Evolutionary conservation across 2,888 invertebrate species (phyloP).

Genomic region (Parnassius smintheus): DNA sequence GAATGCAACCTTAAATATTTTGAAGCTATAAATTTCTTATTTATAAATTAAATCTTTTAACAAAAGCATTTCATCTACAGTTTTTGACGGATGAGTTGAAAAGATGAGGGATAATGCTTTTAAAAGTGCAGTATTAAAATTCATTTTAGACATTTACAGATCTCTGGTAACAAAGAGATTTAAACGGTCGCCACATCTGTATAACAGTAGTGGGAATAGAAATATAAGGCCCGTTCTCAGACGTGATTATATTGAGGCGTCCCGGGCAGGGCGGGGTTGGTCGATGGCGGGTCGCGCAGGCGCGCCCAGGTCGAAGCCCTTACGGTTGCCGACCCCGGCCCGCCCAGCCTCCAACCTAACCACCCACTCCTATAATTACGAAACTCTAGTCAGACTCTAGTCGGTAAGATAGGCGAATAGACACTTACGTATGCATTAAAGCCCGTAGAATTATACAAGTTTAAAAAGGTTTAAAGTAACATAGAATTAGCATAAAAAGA

Average conservation of each 20-base stretch:
- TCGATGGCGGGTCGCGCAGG: constrained; percentile 70
- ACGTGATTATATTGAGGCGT: constrained; percentile 30
- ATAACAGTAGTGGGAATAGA: constrained; percentile 21
- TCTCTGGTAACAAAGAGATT: constrained; percentile 8
- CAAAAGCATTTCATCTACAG: no score
- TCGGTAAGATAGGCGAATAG: constrained; percentile 27
- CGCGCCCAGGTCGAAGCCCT: constrained; percentile 71
- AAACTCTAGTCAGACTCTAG: constrained; percentile 31
- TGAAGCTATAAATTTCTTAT: no score
- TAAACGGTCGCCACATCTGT: constrained; percentile 16
- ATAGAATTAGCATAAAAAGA: no score
- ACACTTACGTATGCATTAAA: not conserved
- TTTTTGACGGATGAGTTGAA: not conserved
- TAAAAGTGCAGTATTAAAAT: not conserved
- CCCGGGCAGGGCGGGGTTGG: constrained; percentile 44
- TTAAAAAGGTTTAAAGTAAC: no score
- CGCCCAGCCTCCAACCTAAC: constrained; percentile 19
- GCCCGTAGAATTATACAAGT: no score
- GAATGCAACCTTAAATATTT: no score
- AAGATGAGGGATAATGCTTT: not conserved
- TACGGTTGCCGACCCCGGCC: constrained; percentile 73
- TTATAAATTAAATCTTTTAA: constrained; percentile 1
- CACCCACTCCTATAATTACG: constrained; percentile 46
- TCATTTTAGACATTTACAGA: not conserved
- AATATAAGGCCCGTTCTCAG: constrained; percentile 26